Evolutionary conservation across 2,888 invertebrate genomes (phyloP), one percentile per base, ranked within the genome.

Genomic region (Drosophila antonietae): DNA sequence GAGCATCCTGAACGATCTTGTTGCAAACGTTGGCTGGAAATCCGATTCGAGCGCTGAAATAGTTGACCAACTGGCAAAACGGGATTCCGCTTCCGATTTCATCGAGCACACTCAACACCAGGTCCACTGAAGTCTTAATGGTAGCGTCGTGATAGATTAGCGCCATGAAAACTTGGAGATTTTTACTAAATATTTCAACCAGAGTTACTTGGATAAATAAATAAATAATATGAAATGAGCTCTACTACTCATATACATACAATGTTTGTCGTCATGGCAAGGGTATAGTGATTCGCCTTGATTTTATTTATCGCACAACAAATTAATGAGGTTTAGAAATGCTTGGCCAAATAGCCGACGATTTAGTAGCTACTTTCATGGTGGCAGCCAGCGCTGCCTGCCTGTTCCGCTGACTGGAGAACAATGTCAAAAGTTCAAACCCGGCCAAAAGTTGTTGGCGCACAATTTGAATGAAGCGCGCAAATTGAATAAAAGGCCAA

Each of bases 401-500:
- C 49, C 71, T 53, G 56, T 58, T 52, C 12, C 28, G 70, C 56
- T 68, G 64, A 67, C 46, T 60, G 64, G 60, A 60, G 56, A 72
- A 81, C 74, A 84, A 69, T 84, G 84, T 41, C 69, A 75, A 81
- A 82, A 82, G 80, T 78, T 81, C 82, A 81, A 82, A 51, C 73
- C 82, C 60, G 69, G 69, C 73, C 64, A 69, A 84, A 79, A 68
- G 31, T 20, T 71, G 62, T 53, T 70, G 73, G 73, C 72, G 51
- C 59, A 68, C 81, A 75, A 83, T 82, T 82, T 83, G 81, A 82
- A 82, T 82, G 81, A 63, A 80, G 64, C 78, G 67, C 75, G 64
- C 83, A 85, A 82, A 82, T 86, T 86, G 86, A 86, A 82, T 83
- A 82, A 86, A 85, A 70, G 83, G 83, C 72, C 80, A 80, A 68